Conservation (phyloP, 2,888 invertebrate genomes). For the Fragum fragum region DNA sequence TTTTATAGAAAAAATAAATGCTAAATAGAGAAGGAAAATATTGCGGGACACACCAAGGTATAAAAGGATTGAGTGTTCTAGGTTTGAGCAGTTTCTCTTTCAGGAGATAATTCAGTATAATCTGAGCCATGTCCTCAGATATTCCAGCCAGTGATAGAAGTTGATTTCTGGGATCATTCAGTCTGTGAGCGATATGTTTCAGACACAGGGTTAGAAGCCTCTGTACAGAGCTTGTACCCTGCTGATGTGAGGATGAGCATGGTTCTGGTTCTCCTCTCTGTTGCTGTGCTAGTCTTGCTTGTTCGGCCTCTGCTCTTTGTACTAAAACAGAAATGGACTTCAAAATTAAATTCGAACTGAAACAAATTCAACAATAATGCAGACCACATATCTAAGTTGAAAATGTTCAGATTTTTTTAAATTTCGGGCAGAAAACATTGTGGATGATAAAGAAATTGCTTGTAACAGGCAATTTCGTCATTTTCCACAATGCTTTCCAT, state of each 20-base stretch:
- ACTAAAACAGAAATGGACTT: too few relatives aligned
- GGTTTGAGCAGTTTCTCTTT: slow-evolving; percentile 81
- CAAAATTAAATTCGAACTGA: too few relatives aligned
- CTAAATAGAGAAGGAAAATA: too few relatives aligned
- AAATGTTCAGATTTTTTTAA: too few relatives aligned
- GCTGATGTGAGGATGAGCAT: slow-evolving; percentile 25
- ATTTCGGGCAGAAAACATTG: too few relatives aligned
- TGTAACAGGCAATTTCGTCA: too few relatives aligned
- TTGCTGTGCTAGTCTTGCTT: slow-evolving; percentile 49
- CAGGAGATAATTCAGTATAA: slow-evolving; percentile 78
- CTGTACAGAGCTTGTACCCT: slow-evolving; percentile 58
- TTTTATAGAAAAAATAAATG: too few relatives aligned
- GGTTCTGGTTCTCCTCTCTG: slow-evolving; percentile 25
- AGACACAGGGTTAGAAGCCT: slow-evolving; percentile 75
- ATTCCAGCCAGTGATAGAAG: slow-evolving; percentile 78
- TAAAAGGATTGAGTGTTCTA: slow-evolving; percentile 81
- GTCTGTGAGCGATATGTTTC: slow-evolving; percentile 74
- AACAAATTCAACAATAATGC: too few relatives aligned
- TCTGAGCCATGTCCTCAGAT: slow-evolving; percentile 81
- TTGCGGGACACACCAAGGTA: slow-evolving; percentile 85
- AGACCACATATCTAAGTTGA: too few relatives aligned
- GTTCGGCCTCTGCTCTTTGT: slow-evolving; percentile 79
- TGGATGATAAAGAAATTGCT: too few relatives aligned
- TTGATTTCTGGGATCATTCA: slow-evolving; percentile 79
- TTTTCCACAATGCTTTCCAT: too few relatives aligned